Evolutionary conservation across 1,140 invertebrate species (phyloP).

Genomic region (Drosophila carrolli): DNA sequence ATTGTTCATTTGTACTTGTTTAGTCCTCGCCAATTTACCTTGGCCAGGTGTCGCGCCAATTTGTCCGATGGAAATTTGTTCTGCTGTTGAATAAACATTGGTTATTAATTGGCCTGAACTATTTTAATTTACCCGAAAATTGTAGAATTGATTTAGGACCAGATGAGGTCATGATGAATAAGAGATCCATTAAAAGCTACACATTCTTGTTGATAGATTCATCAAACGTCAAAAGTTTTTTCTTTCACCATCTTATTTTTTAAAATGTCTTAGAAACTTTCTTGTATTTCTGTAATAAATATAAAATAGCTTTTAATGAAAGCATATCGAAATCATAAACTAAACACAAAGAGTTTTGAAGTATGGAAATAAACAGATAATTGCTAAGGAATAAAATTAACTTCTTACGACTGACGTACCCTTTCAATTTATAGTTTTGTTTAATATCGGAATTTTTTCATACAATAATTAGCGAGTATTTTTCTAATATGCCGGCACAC

Average conservation of each 20-base stretch:
- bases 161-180: slow-evolving; percentile 27
- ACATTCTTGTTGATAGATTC: slow-evolving; percentile 7
- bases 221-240: slow-evolving; percentile 13
- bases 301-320: neutral
- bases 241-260: neutral
- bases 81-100: slow-evolving; percentile 14
- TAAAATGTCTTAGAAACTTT: no score
- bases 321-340: neutral
- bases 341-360: neutral
- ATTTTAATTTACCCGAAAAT: slow-evolving; percentile 5
- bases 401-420: neutral
- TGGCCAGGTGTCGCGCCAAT: slow-evolving; percentile 47
- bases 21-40: slow-evolving; percentile 26
- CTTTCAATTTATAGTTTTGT: slow-evolving; percentile 12
- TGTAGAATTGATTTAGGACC: slow-evolving; percentile 18
- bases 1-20: slow-evolving; percentile 29
- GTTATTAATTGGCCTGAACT: slow-evolving; percentile 37
- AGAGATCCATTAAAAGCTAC: slow-evolving; percentile 10
- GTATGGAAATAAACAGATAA: neutral
- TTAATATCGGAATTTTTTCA: slow-evolving; percentile 8
- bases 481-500: slow-evolving; percentile 22
- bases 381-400: neutral
- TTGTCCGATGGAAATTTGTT: slow-evolving; percentile 32
- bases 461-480: slow-evolving; percentile 5
- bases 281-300: neutral